Base-by-base conservation (phyloP, 2,888 invertebrate genomes). In the Drosophila eohydei region DNA sequence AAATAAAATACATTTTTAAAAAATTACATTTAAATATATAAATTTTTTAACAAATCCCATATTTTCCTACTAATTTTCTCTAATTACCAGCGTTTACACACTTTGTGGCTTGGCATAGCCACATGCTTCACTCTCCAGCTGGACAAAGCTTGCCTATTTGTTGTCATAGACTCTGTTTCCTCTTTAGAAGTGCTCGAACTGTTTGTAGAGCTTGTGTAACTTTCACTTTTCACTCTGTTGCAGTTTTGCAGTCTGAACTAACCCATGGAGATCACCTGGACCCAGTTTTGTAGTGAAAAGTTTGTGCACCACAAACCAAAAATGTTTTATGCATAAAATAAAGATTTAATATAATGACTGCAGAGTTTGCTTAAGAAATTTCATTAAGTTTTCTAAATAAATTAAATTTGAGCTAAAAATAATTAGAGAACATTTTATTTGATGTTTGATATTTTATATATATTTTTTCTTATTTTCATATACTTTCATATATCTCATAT, bases 201-300 rank as follows among this genome's bases (percentile, higher is more conserved):
- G 54, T 40, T 54, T 54, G 38, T 12, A n/a, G 28, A 54, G 54
- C 54, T 40, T 40, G 54, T 54, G 54, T 28, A 11, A 28, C 54
- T 40, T 26, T 54, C 34, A 40, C 21, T 54, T 54, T 54, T 52
- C 16, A 3, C 12, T 9, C 1, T 34, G 16, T 9, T 12, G 16
- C 48, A 50, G 48, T 50, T 12, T 11, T 12, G 34, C 8, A 34
- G 34, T 34, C 21, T 21, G 21, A 21, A 21, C 21, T 21, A 21
- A 1, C 4, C 9, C n/a, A 32, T 21, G 16, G 16, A 32, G 50
- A 50, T 50, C 32, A 50, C 32, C 50, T 50, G 16, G 4, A 38
- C 9, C 11, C 54, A 12, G 40, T 28, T 16, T 11, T 5, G 2
- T 6, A 11, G 5, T 7, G 28, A 28, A 54, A 54, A 38, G 28